Conservation (phyloP, 2,888 invertebrate genomes). For the Carabus problematicus region DNA sequence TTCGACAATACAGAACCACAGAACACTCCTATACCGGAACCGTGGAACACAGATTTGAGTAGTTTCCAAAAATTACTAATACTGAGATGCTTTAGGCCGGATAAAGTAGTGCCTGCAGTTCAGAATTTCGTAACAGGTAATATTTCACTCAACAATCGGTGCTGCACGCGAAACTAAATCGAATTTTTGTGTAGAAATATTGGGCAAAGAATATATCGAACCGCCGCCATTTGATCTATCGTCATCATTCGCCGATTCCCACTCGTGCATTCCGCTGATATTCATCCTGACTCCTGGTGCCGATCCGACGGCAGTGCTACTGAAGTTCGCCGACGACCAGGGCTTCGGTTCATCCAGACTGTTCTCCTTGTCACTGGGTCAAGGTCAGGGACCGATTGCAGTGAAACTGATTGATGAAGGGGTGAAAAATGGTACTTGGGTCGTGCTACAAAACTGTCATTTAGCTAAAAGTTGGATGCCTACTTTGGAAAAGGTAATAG, state of each 20-base stretch:
- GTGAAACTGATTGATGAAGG: constrained; percentile 86
- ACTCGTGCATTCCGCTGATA: constrained; percentile 85
- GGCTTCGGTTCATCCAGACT: constrained; percentile 79
- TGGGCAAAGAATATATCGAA: constrained; percentile 83
- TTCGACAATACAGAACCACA: constrained; percentile 83
- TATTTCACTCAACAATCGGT: neutral
- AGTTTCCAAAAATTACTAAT: constrained; percentile 79
- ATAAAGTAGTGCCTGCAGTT: constrained; percentile 84
- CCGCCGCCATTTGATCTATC: constrained; percentile 89
- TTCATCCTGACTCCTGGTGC: constrained; percentile 93
- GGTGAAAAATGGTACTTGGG: constrained; percentile 86
- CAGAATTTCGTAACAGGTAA: constrained; percentile 73
- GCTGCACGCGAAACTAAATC: neutral
- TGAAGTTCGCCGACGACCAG: constrained; percentile 93
- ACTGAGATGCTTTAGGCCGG: constrained; percentile 82
- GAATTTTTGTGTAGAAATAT: constrained; percentile 60
- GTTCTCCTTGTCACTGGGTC: constrained; percentile 86
- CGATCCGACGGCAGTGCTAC: constrained; percentile 87
- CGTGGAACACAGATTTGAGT: constrained; percentile 70
- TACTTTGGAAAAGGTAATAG: constrained; percentile 78
- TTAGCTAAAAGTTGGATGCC: constrained; percentile 96
- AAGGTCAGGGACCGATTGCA: constrained; percentile 93
- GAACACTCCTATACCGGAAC: constrained; percentile 69
- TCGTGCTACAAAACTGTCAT: constrained; percentile 94
- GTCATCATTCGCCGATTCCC: constrained; percentile 85